These are phyloP conservation scores for Danio choprae DNA, from an alignment of 2,797 vertebrate species.

Conservation along the genomic window DNA sequence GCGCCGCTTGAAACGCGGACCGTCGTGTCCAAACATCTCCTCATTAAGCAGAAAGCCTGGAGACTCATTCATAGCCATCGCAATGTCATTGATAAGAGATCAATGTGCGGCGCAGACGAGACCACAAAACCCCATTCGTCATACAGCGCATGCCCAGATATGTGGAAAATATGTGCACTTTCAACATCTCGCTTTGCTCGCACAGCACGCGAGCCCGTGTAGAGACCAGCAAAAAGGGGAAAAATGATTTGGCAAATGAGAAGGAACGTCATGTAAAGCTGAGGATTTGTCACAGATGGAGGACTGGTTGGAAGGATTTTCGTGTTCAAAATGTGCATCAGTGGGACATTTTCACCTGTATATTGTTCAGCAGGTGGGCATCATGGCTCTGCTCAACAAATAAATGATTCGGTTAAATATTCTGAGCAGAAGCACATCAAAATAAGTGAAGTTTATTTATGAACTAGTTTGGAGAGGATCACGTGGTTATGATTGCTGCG, in stretches of 20 bases:
- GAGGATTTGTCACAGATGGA: conserved; percentile 47
- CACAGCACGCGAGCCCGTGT: conserved; percentile 62
- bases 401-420: no score
- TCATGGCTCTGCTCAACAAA: no score
- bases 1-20: conserved; percentile 26
- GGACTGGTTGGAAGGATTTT: background rate
- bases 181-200: conserved; percentile 68
- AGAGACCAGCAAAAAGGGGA: conserved; percentile 56
- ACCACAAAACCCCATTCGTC: conserved; percentile 75
- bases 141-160: conserved; percentile 69
- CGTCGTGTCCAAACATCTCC: conserved; percentile 35
- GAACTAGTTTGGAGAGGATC: no score
- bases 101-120: conserved; percentile 75
- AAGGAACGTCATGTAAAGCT: conserved; percentile 64
- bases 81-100: conserved; percentile 74
- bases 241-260: conserved; percentile 57
- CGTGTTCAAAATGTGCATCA: background rate
- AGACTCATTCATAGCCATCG: conserved; percentile 52
- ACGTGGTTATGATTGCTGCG: no score
- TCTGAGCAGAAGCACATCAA: no score
- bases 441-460: no score
- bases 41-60: conserved; percentile 35
- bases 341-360: conserved; percentile 10
- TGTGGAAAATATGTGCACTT: conserved; percentile 74
- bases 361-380: background rate